These are phyloP conservation scores for Dasysyrphus tricinctus DNA, from an alignment of 2,888 invertebrate species.

Conservation along the genomic window DNA sequence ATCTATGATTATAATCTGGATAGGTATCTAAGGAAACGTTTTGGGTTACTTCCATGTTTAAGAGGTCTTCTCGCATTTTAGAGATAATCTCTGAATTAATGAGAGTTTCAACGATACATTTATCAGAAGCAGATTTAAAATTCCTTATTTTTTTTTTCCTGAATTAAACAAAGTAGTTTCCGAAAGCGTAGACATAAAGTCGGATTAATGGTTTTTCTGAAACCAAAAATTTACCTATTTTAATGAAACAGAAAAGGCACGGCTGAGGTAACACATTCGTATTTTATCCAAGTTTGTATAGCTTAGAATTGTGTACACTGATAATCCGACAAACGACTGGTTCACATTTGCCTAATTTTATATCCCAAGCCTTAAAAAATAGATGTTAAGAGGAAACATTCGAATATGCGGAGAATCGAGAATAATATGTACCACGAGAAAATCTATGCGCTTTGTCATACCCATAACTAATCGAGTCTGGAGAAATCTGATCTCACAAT, in stretches of 20 bases:
- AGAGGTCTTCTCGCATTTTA: background rate
- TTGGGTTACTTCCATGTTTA: background rate
- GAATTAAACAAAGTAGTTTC: background rate
- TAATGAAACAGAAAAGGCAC: background rate
- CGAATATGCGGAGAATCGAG: too few relatives aligned
- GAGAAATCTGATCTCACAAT: too few relatives aligned
- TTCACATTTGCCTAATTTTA: too few relatives aligned
- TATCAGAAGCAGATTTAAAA: constrained; percentile 13
- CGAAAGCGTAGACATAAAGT: constrained; percentile 4
- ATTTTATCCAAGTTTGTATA: background rate
- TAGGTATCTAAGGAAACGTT: constrained; percentile 2
- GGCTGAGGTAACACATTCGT: background rate
- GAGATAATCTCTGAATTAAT: constrained; percentile 19
- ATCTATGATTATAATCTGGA: constrained; percentile 8
- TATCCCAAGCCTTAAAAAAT: too few relatives aligned
- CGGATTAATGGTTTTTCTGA: background rate
- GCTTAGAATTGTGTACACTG: too few relatives aligned
- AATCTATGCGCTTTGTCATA: too few relatives aligned
- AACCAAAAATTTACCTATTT: background rate
- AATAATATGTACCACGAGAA: too few relatives aligned
- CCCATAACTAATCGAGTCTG: too few relatives aligned
- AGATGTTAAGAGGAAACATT: too few relatives aligned
- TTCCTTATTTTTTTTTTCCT: background rate
- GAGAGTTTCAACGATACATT: constrained; percentile 2
- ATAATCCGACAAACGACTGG: too few relatives aligned